Base-by-base conservation (phyloP, 1,140 invertebrate species). In the Aleiodes sp. region DNA sequence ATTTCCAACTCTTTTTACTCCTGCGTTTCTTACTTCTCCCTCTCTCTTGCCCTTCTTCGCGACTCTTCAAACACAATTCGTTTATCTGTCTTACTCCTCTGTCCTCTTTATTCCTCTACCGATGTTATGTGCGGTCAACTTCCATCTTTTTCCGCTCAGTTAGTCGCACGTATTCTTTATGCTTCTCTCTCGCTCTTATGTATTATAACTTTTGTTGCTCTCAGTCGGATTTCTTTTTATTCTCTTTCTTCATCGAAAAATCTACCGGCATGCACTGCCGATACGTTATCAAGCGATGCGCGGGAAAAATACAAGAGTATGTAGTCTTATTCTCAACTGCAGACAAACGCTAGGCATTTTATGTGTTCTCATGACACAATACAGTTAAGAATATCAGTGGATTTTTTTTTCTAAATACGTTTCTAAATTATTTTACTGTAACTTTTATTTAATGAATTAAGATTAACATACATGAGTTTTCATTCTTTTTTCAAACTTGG, bases 281-380 rank as follows among this genome's bases (percentile, higher is more conserved):
- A 76, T 76, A 76, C 16, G 76, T 78, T 78, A 76, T 78, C 76
- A 72, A 66, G 70, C 68, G 75, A 75, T 73, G 75, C 72, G 73
- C 76, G 73, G 73, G 72, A 76, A 78, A 78, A 78, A 76, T 76
- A 75, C 71, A 71, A 77, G 29, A 52, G 14, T 7, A 35, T 67
- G 68, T 71, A 70, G 19, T 71, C 59, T 62, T 73, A 39, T 68
- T 64, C 71, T n/a, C n/a, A n/a, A n/a, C n/a, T n/a, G n/a, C n/a
- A n/a, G n/a, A n/a, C n/a, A n/a, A n/a, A n/a, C n/a, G n/a, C n/a
- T n/a, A n/a, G n/a, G n/a, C n/a, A n/a, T n/a, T n/a, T n/a, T n/a
- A n/a, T n/a, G n/a, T n/a, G n/a, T n/a, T n/a, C n/a, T n/a, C n/a
- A n/a, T n/a, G n/a, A n/a, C 31, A 35, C 4, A 35, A 6, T 4